phyloP scores from a whole-genome alignment of 2,888 invertebrate species.

The Cephus spinipes region DNA sequence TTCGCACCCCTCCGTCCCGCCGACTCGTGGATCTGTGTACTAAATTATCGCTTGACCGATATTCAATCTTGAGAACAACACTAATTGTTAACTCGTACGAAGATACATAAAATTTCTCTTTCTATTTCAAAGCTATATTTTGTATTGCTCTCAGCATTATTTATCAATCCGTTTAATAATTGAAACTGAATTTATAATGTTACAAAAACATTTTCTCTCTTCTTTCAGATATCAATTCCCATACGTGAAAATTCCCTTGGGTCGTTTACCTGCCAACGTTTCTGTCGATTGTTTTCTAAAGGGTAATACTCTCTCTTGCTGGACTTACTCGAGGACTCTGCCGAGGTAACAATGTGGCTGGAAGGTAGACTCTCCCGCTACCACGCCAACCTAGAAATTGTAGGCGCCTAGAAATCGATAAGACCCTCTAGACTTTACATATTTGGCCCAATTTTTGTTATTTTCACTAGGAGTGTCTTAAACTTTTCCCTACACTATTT shows the following conservation, averaged over 20 bases:
- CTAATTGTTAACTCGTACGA: not conserved
- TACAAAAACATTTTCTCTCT: too few relatives aligned
- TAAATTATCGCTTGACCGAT: not conserved
- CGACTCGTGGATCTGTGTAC: not conserved
- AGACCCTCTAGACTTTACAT: not conserved
- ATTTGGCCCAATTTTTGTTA: not conserved
- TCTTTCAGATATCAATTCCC: too few relatives aligned
- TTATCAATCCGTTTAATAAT: not conserved
- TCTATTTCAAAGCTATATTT: not conserved
- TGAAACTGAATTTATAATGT: not conserved
- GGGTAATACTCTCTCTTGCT: not conserved
- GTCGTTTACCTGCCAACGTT: too few relatives aligned
- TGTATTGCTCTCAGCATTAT: not conserved
- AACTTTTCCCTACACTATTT: not conserved
- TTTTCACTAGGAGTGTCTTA: not conserved
- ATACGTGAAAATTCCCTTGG: too few relatives aligned
- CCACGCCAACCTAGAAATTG: not conserved
- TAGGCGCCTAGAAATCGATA: not conserved
- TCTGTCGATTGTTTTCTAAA: too few relatives aligned
- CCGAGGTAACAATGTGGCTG: not conserved
- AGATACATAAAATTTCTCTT: not conserved
- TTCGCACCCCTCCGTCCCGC: not conserved
- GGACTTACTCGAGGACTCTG: not conserved
- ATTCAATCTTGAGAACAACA: not conserved
- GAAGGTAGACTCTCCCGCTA: not conserved